These are phyloP conservation scores for Trichopria drosophilae DNA, from an alignment of 2,888 invertebrate species.

Conservation along the genomic window DNA sequence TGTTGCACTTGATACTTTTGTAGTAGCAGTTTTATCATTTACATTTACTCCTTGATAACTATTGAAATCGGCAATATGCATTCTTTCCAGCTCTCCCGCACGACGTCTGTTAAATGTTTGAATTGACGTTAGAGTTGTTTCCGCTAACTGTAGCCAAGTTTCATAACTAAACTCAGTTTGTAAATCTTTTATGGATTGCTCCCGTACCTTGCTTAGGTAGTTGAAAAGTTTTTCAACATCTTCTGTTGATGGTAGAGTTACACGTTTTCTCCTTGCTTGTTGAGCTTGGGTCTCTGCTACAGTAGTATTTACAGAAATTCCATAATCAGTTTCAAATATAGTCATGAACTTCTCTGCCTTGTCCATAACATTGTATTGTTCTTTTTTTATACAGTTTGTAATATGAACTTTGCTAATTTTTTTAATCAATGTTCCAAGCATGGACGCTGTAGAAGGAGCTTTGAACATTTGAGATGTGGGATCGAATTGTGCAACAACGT, in stretches of 20 bases:
- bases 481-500: conserved; percentile 28
- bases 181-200: not conserved
- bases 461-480: conserved; percentile 15
- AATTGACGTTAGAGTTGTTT: conserved; percentile 6
- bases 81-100: conserved; percentile 14
- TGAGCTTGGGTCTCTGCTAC: conserved; percentile 11
- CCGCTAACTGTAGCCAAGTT: conserved; percentile 2
- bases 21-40: not conserved
- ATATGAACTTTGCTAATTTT: conserved; percentile 31
- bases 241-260: conserved; percentile 4
- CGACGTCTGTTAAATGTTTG: conserved; percentile 23
- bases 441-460: conserved; percentile 33
- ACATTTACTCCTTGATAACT: not conserved
- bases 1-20: conserved; percentile 4
- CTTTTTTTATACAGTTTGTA: conserved; percentile 31
- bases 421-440: conserved; percentile 32
- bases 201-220: not conserved
- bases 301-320: conserved; percentile 25
- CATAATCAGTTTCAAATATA: conserved; percentile 27
- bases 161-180: not conserved
- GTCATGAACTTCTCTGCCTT: conserved; percentile 31
- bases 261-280: not conserved
- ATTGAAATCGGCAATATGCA: conserved; percentile 18
- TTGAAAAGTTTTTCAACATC: conserved; percentile 10
- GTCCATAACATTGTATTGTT: conserved; percentile 20